phyloP scores from a whole-genome alignment of 2,888 invertebrate genomes.

The Sussaba pulchella region DNA sequence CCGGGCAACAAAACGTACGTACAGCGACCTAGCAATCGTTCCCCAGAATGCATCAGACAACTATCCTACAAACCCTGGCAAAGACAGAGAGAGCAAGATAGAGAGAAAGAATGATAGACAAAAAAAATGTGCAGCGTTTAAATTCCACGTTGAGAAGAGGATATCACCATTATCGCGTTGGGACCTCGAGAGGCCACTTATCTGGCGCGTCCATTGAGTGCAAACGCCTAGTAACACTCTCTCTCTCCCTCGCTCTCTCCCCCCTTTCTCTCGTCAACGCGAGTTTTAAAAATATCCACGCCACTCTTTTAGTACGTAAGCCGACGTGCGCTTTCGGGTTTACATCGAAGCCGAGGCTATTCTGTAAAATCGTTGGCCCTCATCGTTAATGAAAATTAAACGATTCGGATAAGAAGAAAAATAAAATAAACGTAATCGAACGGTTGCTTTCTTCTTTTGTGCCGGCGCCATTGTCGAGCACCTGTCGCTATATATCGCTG shows the following conservation, averaged over 20 bases:
- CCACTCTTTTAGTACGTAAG: constrained; percentile 56
- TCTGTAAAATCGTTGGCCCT: constrained; percentile 35
- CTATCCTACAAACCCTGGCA: neutral
- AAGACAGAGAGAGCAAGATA: neutral
- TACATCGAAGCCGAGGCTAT: constrained; percentile 51
- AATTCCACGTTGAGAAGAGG: constrained; percentile 34
- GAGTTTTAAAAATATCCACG: constrained; percentile 64
- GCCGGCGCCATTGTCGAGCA: constrained; percentile 7
- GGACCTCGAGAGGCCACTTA: constrained; percentile 57
- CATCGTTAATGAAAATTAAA: constrained; percentile 8
- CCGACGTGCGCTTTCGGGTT: constrained; percentile 46
- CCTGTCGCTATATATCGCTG: constrained; percentile 21
- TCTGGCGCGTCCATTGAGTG: constrained; percentile 55
- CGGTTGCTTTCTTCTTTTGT: constrained; percentile 23
- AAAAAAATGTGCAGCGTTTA: constrained; percentile 21
- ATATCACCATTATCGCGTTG: constrained; percentile 56
- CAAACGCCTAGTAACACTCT: constrained; percentile 46
- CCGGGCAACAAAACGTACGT: constrained; percentile 17
- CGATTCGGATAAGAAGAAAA: no score
- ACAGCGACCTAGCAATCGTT: neutral
- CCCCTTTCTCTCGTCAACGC: constrained; percentile 11
- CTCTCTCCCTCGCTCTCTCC: constrained; percentile 26
- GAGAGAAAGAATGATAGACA: neutral
- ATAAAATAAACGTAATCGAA: neutral
- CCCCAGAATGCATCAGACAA: neutral